Evolutionary conservation across 2,888 invertebrate species (phyloP).

Genomic region (Strigamia crassipes): DNA sequence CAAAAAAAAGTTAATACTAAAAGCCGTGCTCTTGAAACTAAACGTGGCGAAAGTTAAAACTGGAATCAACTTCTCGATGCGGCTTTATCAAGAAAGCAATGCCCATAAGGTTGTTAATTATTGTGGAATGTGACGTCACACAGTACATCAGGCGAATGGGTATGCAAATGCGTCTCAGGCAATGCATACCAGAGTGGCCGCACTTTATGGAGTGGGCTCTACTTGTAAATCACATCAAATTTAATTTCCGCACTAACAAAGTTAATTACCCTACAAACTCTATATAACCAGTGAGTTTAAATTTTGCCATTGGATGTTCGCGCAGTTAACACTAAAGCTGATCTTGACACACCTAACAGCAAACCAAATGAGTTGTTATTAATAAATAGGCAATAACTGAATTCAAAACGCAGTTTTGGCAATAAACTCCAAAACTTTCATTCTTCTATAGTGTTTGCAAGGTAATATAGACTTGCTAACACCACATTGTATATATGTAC

Average conservation of each 20-base stretch:
- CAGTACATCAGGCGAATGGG: conserved; percentile 29
- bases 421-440: no score
- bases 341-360: no score
- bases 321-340: neutral
- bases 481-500: no score
- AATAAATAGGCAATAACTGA: no score
- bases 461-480: no score
- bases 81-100: conserved; percentile 23
- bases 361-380: no score
- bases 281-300: neutral
- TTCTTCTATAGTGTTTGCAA: no score
- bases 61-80: conserved; percentile 13
- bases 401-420: no score
- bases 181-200: conserved; percentile 40
- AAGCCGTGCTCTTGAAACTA: no score
- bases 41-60: neutral
- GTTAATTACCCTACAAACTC: conserved; percentile 10
- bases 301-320: neutral
- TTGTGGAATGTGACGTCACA: conserved; percentile 39
- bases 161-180: conserved; percentile 35
- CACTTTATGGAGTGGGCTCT: conserved; percentile 37
- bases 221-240: conserved; percentile 36
- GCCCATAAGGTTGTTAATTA: conserved; percentile 40
- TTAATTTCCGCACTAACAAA: conserved; percentile 23
- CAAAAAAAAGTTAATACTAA: no score